Evolutionary conservation across 2,888 invertebrate genomes (phyloP), one percentile per base, ranked within the genome.

Genomic region (Brachypalpus laphriformis): DNA sequence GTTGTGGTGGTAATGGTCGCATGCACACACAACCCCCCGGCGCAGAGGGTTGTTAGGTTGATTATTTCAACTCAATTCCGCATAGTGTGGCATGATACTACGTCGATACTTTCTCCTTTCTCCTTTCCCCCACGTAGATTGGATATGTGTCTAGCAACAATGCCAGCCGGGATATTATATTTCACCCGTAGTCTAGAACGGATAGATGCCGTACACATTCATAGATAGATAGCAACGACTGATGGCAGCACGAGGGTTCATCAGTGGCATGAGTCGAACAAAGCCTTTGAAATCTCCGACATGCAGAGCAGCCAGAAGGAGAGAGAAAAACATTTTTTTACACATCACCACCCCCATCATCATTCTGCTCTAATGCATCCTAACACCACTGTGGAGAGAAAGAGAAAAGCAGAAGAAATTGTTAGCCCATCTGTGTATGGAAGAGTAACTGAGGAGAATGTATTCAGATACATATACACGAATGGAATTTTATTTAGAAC

Each of bases 1-100:
- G 61, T 85, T 81, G 85, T 81, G 71, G 57, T 76, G 81, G 85
- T 81, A 76, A 81, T 85, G 85, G 85, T 85, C 70, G 47, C 56
- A 65, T 65, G 31, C 54, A 54, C 45, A 34, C 18, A 51, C 2
- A 40, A 16, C 59, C 28, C 47, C 31, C 42, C 31, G 3, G 5
- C 25, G n/a, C 28, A 18, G 47, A 45, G 68, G 80, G 70, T 75
- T 75, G 40, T 37, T 78, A 74, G 54, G 63, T 83, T 83, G 74
- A 80, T 82, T 77, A 77, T 82, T 82, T 72, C 71, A 66, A 77
- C 71, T 82, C 59, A 76, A 76, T 76, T 82, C 68, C 56, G 76
- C 63, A 82, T 76, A 76, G 37, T 71, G 71, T 47, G 61, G 28
- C 72, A 47, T 34, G 28, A 18, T 40, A 56, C 16, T 47, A 28